phyloP scores from a whole-genome alignment of 2,888 invertebrate species.

The Pterostichus niger region DNA sequence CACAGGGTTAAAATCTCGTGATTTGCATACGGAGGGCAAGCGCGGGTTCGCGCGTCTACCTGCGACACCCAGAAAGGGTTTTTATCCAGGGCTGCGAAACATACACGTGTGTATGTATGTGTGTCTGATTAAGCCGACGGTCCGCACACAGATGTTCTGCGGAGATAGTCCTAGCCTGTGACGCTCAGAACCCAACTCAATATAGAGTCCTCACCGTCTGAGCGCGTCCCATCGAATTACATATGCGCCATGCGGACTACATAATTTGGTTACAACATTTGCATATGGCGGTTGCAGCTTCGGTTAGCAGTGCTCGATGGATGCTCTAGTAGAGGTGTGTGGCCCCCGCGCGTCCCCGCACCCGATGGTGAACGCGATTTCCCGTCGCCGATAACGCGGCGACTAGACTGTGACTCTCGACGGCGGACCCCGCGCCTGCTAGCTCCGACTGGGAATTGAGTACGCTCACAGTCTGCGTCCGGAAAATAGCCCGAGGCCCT shows the following conservation, averaged over 20 bases:
- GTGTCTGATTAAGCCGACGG: conserved; percentile 69
- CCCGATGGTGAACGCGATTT: conserved; percentile 61
- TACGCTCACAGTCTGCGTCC: conserved; percentile 61
- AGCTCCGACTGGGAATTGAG: conserved; percentile 37
- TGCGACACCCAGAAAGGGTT: conserved; percentile 54
- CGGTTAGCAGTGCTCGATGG: conserved; percentile 69
- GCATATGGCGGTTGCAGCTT: conserved; percentile 76
- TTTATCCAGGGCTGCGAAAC: conserved; percentile 15
- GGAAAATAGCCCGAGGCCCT: conserved; percentile 74
- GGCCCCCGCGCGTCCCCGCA: conserved; percentile 4
- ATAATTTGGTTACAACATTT: conserved; percentile 77
- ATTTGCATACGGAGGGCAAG: conserved; percentile 30
- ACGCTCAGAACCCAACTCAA: conserved; percentile 38
- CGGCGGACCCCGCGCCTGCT: conserved; percentile 14
- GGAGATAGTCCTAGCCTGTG: conserved; percentile 71
- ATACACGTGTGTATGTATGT: neutral
- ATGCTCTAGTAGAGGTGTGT: conserved; percentile 65
- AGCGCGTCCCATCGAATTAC: conserved; percentile 72
- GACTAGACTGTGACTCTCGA: conserved; percentile 35
- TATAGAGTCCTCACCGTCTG: conserved; percentile 68
- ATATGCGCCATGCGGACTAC: conserved; percentile 76
- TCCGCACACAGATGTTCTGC: conserved; percentile 72
- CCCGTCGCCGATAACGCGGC: conserved; percentile 64
- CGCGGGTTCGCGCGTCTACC: conserved; percentile 23
- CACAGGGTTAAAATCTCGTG: conserved; percentile 7